A percentile compares a stretch with the other conserved stretches of the same genome.
phyloP scores from a whole-genome alignment of 2,797 vertebrate genomes.

The Glossophaga mutica region DNA sequence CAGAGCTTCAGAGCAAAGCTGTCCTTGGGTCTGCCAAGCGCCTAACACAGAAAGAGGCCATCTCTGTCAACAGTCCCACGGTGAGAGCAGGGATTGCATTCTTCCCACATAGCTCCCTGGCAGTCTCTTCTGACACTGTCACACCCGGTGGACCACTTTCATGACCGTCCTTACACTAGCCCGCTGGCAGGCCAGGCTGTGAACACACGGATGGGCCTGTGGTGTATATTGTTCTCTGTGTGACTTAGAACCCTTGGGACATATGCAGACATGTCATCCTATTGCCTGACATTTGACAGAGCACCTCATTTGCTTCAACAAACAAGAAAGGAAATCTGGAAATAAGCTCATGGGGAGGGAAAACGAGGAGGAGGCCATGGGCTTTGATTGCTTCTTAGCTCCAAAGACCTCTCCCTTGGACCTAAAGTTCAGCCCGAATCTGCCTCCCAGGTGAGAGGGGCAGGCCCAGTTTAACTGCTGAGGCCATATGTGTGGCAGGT shows the following conservation, averaged over 20 bases:
- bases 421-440: background rate
- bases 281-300: background rate
- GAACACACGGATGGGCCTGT: background rate
- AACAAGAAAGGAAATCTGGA: background rate
- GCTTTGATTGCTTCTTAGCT: background rate
- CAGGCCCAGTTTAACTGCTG: background rate
- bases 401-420: background rate
- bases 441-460: too few species aligned
- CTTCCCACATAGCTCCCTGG: too few species aligned
- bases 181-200: background rate
- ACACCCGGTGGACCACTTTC: too few species aligned
- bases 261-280: background rate
- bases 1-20: background rate
- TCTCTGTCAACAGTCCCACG: background rate
- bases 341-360: background rate
- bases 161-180: accelerated
- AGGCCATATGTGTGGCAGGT: too few species aligned
- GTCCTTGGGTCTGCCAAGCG: background rate
- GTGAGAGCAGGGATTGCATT: too few species aligned
- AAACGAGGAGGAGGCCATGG: background rate
- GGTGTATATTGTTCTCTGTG: background rate
- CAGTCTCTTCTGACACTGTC: background rate
- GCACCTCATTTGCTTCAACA: background rate
- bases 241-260: background rate
- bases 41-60: background rate